These are phyloP conservation scores for Anolis carolinensis DNA, from an alignment of 2,113 vertebrate genomes.

Conservation along the genomic window DNA sequence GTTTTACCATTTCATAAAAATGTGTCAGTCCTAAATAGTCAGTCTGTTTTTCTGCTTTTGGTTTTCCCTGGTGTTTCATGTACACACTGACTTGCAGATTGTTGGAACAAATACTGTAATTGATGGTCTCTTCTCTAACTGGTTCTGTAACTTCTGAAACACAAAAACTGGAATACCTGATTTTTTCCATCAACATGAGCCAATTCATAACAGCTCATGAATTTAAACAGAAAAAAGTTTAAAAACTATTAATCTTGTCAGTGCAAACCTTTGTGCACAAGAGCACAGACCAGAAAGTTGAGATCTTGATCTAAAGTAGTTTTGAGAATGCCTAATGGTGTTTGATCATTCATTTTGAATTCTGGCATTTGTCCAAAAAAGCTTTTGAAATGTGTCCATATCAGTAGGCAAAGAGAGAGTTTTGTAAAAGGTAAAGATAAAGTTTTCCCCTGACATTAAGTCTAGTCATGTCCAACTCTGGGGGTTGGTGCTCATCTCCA, in stretches of 20 bases:
- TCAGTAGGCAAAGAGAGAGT: neutral
- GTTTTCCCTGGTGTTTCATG: neutral
- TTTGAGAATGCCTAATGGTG: neutral
- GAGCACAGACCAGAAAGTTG: neutral
- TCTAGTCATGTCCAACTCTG: too few species aligned
- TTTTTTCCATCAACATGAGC: neutral
- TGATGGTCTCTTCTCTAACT: neutral
- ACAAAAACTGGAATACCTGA: neutral
- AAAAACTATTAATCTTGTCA: neutral
- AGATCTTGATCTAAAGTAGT: neutral
- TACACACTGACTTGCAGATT: neutral
- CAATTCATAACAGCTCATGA: neutral
- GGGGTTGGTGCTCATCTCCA: too few species aligned
- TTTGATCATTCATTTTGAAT: neutral
- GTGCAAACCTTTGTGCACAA: neutral
- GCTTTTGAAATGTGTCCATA: neutral
- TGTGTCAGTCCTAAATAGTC: neutral
- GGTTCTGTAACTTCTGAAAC: neutral
- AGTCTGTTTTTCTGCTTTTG: neutral
- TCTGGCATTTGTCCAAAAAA: neutral
- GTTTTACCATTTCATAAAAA: neutral
- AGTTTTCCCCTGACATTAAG: too few species aligned
- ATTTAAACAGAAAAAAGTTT: neutral
- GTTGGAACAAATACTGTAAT: neutral
- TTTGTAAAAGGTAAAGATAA: too few species aligned